These are phyloP conservation scores for Folsomia manolachei DNA, from an alignment of 2,888 invertebrate species.

Conservation along the genomic window DNA sequence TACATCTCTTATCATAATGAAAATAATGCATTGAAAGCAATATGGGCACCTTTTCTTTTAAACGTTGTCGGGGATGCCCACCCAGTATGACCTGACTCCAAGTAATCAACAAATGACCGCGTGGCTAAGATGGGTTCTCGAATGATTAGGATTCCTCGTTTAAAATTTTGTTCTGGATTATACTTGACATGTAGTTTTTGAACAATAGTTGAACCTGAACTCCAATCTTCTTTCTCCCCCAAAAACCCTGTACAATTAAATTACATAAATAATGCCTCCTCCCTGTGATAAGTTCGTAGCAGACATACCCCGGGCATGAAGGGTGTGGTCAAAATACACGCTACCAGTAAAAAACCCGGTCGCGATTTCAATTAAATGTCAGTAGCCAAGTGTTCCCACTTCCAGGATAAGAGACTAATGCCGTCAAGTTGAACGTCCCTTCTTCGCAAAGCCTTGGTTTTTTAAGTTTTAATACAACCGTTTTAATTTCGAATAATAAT, in stretches of 20 bases:
- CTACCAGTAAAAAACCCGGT: constrained; percentile 53
- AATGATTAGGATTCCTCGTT: constrained; percentile 51
- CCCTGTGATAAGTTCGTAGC: no score
- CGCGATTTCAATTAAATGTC: constrained; percentile 53
- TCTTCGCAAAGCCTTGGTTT: no score
- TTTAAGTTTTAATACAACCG: no score
- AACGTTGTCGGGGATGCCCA: constrained; percentile 52
- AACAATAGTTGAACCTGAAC: constrained; percentile 52
- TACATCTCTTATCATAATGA: background rate
- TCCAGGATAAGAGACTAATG: constrained; percentile 52
- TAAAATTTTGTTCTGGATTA: constrained; percentile 34
- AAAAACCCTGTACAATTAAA: constrained; percentile 51
- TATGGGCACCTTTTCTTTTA: constrained; percentile 51
- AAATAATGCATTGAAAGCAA: background rate
- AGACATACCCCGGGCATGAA: constrained; percentile 50
- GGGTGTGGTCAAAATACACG: constrained; percentile 51
- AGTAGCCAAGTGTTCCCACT: constrained; percentile 53
- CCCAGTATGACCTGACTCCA: constrained; percentile 53
- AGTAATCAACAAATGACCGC: constrained; percentile 52
- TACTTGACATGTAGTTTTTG: constrained; percentile 53
- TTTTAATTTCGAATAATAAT: no score
- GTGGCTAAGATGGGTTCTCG: constrained; percentile 54
- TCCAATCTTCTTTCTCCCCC: constrained; percentile 52
- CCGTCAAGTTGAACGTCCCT: constrained; percentile 44
- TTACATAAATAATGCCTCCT: background rate